A percentile compares a stretch with the other conserved stretches of the same genome.
These are phyloP conservation scores for Euura saliciscinereae DNA, from an alignment of 1,140 invertebrate species.

Conservation along the genomic window DNA sequence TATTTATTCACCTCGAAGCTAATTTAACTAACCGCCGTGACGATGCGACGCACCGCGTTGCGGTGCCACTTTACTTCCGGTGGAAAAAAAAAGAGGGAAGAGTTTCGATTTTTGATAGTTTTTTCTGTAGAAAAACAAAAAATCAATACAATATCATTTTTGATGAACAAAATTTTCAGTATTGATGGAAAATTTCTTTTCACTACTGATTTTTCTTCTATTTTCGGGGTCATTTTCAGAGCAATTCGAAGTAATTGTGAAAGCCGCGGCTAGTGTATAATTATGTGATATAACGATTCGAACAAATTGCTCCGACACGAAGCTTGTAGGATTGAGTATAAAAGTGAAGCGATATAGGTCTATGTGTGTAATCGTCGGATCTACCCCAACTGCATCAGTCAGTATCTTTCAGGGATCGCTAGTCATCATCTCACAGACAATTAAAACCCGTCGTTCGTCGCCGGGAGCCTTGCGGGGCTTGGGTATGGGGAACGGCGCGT, in stretches of 20 bases:
- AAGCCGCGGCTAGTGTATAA: neutral
- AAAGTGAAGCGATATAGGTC: neutral
- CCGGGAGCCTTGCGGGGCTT: no score
- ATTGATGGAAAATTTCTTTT: no score
- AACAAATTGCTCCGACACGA: slow-evolving; percentile 2
- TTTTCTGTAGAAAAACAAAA: slow-evolving; percentile 22
- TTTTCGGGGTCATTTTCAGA: no score
- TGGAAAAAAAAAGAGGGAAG: neutral
- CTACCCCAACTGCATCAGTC: neutral
- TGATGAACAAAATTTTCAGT: no score
- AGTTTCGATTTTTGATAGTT: neutral
- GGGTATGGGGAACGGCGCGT: neutral
- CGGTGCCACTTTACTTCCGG: slow-evolving; percentile 4
- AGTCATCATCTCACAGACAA: slow-evolving; percentile 1
- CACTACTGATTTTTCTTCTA: no score
- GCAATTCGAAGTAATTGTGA: neutral
- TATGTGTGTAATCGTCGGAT: neutral
- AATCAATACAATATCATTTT: slow-evolving; percentile 12
- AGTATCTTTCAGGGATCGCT: neutral
- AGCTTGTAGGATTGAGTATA: neutral
- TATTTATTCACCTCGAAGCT: slow-evolving; percentile 48
- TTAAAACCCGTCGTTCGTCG: neutral
- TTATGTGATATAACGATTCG: slow-evolving; percentile 3
- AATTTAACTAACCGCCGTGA: slow-evolving; percentile 49
- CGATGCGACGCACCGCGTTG: slow-evolving; percentile 8